Evolutionary conservation across 2,113 vertebrate genomes (phyloP).

Genomic region (Numenius arquata): DNA sequence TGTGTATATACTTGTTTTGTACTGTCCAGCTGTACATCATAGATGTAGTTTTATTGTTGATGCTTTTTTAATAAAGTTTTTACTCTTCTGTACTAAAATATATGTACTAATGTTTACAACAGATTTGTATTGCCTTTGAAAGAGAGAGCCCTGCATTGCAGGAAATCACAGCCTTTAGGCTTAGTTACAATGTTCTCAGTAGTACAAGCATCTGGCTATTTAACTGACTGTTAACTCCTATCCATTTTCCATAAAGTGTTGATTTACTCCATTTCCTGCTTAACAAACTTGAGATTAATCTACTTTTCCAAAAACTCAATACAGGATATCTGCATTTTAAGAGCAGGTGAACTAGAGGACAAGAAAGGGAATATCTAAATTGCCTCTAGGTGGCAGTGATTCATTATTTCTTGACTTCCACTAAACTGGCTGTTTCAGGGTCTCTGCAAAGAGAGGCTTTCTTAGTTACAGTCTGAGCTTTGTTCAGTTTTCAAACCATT

Average conservation of each 20-base stretch:
- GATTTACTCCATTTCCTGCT: not conserved
- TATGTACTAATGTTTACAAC: not conserved
- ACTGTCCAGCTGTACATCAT: accelerated
- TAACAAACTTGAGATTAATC: not conserved
- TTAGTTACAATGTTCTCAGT: not conserved
- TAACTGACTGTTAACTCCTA: not conserved
- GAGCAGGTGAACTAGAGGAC: not conserved
- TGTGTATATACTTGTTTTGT: not conserved
- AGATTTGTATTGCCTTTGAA: not conserved
- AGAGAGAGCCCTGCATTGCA: not conserved
- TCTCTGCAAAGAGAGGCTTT: not conserved
- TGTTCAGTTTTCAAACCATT: not conserved
- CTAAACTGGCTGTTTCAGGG: not conserved
- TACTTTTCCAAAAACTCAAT: not conserved
- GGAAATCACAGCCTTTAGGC: not conserved
- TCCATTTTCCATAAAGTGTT: not conserved
- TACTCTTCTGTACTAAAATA: not conserved
- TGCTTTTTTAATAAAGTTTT: not conserved
- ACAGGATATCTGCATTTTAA: not conserved
- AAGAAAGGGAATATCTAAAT: not conserved
- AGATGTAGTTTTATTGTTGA: not conserved
- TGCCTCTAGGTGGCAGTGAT: constrained; percentile 52
- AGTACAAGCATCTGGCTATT: not conserved
- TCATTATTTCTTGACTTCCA: not conserved
- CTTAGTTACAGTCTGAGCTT: not conserved